These are phyloP conservation scores for Pteruthius melanotis DNA, from an alignment of 2,113 vertebrate genomes.

Conservation along the genomic window DNA sequence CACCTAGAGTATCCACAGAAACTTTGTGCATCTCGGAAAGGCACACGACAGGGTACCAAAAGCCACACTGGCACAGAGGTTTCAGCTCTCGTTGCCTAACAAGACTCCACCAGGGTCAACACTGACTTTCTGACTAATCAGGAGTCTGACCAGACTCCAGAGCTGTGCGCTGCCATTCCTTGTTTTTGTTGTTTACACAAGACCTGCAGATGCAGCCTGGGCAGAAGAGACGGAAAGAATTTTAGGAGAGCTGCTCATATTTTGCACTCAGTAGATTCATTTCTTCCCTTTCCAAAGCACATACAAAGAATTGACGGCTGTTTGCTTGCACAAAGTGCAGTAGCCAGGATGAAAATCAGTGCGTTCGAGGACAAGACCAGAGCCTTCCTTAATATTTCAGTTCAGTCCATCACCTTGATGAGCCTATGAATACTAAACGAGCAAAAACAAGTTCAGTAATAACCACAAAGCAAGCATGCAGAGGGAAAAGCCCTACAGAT, in stretches of 20 bases:
- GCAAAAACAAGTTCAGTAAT: neutral
- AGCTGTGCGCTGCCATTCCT: slow-evolving; percentile 11
- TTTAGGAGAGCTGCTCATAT: neutral
- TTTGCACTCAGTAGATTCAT: neutral
- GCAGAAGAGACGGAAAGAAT: slow-evolving; percentile 51
- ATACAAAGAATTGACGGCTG: neutral
- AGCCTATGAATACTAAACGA: neutral
- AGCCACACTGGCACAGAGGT: neutral
- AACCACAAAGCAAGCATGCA: slow-evolving; percentile 13
- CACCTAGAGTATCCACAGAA: slow-evolving; percentile 39
- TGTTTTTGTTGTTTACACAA: slow-evolving; percentile 29
- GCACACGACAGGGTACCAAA: slow-evolving; percentile 7
- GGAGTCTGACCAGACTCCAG: slow-evolving; percentile 59
- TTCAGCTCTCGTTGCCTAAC: slow-evolving; percentile 25
- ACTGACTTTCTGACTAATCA: slow-evolving; percentile 36
- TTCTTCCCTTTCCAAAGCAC: neutral
- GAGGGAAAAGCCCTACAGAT: neutral
- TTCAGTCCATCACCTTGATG: neutral
- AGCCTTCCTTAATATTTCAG: neutral
- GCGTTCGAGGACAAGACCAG: neutral
- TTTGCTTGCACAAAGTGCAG: neutral
- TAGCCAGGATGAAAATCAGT: slow-evolving; percentile 10
- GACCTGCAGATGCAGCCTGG: slow-evolving; percentile 34
- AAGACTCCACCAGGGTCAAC: slow-evolving; percentile 3
- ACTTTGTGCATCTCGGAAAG: neutral